Conservation (phyloP, 2,797 vertebrate genomes). For the Catostomus latipinnis region DNA sequence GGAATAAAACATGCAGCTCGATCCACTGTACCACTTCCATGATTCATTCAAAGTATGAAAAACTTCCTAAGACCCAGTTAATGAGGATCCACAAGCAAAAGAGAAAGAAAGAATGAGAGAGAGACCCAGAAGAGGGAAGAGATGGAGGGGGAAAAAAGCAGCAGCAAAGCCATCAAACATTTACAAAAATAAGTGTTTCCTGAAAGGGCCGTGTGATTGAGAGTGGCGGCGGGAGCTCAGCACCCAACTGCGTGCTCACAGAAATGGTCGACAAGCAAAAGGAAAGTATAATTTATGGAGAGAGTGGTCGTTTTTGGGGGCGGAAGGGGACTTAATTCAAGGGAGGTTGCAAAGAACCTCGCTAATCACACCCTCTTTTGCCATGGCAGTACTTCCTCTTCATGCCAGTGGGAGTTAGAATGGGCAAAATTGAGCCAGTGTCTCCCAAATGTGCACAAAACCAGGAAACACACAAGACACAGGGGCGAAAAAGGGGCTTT, state of each 20-base stretch:
- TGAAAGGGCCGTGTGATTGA: conserved; percentile 69
- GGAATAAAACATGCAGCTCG: conserved; percentile 45
- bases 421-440: conserved; percentile 69
- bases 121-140: conserved; percentile 50
- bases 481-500: conserved; percentile 59
- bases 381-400: conserved; percentile 69
- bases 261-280: conserved; percentile 79
- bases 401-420: conserved; percentile 57
- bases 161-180: conserved; percentile 68
- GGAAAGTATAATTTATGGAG: conserved; percentile 79
- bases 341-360: conserved; percentile 71
- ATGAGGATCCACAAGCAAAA: conserved; percentile 71
- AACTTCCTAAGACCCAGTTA: conserved; percentile 81
- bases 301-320: conserved; percentile 63
- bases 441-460: conserved; percentile 52
- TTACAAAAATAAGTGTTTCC: conserved; percentile 73
- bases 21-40: conserved; percentile 62
- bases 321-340: conserved; percentile 58
- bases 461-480: conserved; percentile 46
- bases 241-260: conserved; percentile 74
- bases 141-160: conserved; percentile 12
- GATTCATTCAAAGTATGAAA: conserved; percentile 81
- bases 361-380: conserved; percentile 75
- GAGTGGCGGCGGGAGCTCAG: conserved; percentile 67
- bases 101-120: conserved; percentile 33